Evolutionary conservation across 2,888 invertebrate species (phyloP).

Genomic region (Idaea straminata): DNA sequence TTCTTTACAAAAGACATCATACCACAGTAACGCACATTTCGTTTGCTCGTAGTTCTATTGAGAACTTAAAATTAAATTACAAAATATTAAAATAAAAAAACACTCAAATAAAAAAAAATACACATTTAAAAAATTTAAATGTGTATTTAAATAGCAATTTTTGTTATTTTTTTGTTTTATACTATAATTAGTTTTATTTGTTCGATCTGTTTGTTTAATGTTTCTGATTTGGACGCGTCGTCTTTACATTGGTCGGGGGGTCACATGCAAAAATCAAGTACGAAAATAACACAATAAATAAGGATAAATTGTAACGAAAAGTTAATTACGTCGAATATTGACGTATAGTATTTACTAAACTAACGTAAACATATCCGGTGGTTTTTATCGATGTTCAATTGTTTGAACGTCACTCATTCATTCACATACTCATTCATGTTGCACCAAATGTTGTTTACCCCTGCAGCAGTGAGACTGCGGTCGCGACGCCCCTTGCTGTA

Average conservation of each 20-base stretch:
- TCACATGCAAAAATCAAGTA: not conserved
- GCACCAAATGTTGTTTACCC: slow-evolving; percentile 43
- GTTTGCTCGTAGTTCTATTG: too few relatives aligned
- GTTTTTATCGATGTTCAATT: too few relatives aligned
- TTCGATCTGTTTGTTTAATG: not conserved
- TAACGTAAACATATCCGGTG: not conserved
- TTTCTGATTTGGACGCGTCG: not conserved
- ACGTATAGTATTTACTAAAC: too few relatives aligned
- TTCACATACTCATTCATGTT: not conserved
- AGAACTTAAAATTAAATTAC: too few relatives aligned
- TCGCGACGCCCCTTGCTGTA: slow-evolving; percentile 56
- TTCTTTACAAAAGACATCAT: too few relatives aligned
- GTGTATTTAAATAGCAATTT: too few relatives aligned
- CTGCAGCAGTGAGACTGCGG: slow-evolving; percentile 51
- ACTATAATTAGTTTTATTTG: not conserved
- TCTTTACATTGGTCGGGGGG: not conserved
- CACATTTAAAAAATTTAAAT: too few relatives aligned
- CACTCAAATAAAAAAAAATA: too few relatives aligned
- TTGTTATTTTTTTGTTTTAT: not conserved
- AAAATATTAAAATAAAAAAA: too few relatives aligned
- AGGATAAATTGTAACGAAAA: not conserved
- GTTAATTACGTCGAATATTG: too few relatives aligned
- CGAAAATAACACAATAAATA: slow-evolving; percentile 15
- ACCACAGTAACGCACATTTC: not conserved
- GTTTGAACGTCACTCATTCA: not conserved